Percentiles rank a stretch among this genome's conserved stretches.
Conservation (phyloP, 2,797 vertebrate genomes). For the Intellagama lesueurii region DNA sequence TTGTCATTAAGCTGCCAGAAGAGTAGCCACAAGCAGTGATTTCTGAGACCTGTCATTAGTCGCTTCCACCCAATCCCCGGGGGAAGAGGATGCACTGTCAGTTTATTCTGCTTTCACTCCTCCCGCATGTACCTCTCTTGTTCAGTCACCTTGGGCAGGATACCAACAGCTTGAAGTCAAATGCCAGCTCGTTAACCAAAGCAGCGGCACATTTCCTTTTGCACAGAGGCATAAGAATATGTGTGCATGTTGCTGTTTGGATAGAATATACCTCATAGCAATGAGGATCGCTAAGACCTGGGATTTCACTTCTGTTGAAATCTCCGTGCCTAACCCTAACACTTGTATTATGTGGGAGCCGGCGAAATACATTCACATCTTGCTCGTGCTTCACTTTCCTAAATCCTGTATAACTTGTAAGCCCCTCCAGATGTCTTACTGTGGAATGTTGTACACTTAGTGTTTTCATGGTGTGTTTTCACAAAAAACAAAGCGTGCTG, state of each 20-base stretch:
- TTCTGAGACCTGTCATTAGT: neutral
- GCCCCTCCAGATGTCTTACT: neutral
- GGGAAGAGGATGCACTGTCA: neutral
- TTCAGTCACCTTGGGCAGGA: neutral
- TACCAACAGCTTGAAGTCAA: neutral
- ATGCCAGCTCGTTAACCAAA: neutral
- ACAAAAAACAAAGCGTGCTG: no score
- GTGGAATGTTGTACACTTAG: no score
- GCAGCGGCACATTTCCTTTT: neutral
- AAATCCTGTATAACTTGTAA: neutral
- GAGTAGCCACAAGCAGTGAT: neutral
- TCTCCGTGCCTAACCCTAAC: no score
- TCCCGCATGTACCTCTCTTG: neutral
- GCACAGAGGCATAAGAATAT: neutral
- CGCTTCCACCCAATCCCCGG: neutral
- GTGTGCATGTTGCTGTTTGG: neutral
- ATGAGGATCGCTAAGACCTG: neutral
- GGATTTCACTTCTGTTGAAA: neutral
- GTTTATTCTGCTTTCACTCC: neutral
- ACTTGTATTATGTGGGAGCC: neutral
- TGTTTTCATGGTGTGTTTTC: no score
- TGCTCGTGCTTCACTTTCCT: neutral
- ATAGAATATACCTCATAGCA: neutral
- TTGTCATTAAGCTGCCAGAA: neutral
- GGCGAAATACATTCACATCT: neutral